Conservation (phyloP, 1,140 invertebrate genomes). For the Parapsyche elsis region DNA sequence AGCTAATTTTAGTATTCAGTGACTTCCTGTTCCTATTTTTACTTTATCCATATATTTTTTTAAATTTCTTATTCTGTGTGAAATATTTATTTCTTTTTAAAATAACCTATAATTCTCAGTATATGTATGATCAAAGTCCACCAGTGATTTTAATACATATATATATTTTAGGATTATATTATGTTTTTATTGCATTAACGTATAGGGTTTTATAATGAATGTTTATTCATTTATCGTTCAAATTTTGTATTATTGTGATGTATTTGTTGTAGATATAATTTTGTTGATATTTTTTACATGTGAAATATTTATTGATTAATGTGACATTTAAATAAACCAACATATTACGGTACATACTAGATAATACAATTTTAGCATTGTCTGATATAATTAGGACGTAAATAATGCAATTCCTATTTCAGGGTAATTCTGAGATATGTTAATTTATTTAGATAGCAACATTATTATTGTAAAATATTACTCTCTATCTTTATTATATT, state of each 20-base stretch:
- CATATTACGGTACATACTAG: neutral
- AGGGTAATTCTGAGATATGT: slow-evolving; percentile 19
- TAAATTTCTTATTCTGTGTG: no score
- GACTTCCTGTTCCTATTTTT: no score
- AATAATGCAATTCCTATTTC: slow-evolving; percentile 20
- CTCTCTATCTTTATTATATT: slow-evolving; percentile 1
- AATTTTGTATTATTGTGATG: neutral
- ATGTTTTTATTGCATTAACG: neutral
- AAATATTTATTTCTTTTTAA: no score
- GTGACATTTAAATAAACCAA: neutral
- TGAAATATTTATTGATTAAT: slow-evolving; percentile 4
- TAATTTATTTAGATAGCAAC: slow-evolving; percentile 6
- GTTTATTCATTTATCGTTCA: neutral
- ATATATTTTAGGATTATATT: neutral
- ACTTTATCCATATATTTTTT: no score
- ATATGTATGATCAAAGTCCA: no score
- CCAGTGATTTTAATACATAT: neutral
- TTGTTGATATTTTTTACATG: neutral
- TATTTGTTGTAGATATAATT: neutral
- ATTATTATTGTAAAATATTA: slow-evolving; percentile 11
- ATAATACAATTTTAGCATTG: neutral
- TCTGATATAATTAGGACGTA: neutral
- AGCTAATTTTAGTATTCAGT: no score
- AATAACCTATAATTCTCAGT: no score
- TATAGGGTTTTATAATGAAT: neutral